phyloP scores from a whole-genome alignment of 2,888 invertebrate genomes.

The Sinhomidia bicolor region DNA sequence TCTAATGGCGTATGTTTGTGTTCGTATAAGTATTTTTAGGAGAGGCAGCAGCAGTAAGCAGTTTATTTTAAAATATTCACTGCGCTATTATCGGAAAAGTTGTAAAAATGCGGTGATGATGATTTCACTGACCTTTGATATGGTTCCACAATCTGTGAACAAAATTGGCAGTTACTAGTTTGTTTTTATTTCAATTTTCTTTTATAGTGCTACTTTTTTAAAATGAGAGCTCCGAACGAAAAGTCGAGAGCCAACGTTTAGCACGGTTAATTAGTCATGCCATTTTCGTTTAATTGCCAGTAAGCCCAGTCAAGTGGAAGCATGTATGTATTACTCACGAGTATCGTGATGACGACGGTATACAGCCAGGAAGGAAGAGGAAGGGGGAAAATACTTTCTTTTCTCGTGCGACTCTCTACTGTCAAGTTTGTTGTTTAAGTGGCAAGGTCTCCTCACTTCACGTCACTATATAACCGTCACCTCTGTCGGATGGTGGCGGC shows the following conservation, averaged over 20 bases:
- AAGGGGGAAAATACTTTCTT: neutral
- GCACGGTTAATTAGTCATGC: constrained; percentile 13
- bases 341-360: neutral
- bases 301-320: constrained; percentile 19
- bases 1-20: no score
- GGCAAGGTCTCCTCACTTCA: constrained; percentile 17
- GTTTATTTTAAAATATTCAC: no score
- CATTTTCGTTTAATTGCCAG: constrained; percentile 29
- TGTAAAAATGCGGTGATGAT: neutral
- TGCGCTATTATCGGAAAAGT: neutral
- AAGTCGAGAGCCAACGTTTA: neutral
- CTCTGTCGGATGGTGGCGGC: neutral
- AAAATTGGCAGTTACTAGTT: constrained; percentile 11
- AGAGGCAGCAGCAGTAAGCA: no score
- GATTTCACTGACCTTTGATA: constrained; percentile 37
- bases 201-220: neutral
- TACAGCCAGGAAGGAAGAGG: neutral
- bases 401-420: no score
- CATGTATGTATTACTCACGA: neutral
- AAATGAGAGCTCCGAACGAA: neutral
- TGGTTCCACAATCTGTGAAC: neutral
- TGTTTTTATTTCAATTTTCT: neutral
- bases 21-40: no score
- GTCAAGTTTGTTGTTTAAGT: neutral
- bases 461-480: constrained; percentile 7